A percentile compares a stretch with the other conserved stretches of the same genome.
Conservation (phyloP, 2,113 vertebrate species). For the Oreochromis spilurus region DNA sequence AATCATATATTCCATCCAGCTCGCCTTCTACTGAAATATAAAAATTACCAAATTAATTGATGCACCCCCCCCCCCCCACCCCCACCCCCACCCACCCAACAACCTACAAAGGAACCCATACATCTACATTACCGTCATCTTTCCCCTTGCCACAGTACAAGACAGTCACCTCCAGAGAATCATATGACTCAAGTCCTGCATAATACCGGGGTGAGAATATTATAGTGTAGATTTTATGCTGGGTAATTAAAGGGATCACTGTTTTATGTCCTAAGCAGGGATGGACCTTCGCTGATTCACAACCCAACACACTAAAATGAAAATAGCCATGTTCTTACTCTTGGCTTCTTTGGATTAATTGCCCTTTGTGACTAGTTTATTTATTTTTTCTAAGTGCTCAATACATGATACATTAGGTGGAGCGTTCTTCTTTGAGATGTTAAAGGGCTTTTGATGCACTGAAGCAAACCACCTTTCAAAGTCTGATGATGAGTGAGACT, state of each 20-base stretch:
- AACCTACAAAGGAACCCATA: conserved; percentile 47
- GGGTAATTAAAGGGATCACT: conserved; percentile 65
- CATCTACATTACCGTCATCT: conserved; percentile 58
- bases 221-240: conserved; percentile 67
- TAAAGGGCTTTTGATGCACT: conserved; percentile 19
- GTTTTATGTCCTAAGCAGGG: conserved; percentile 63
- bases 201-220: conserved; percentile 51
- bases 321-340: conserved; percentile 36
- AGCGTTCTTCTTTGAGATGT: conserved; percentile 4
- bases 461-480: conserved; percentile 38
- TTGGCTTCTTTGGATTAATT: conserved; percentile 49
- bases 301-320: conserved; percentile 39
- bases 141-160: conserved; percentile 29
- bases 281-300: conserved; percentile 55
- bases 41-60: conserved; percentile 64
- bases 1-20: conserved; percentile 45
- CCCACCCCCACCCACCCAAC: too few relatives aligned
- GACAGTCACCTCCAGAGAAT: conserved; percentile 60
- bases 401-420: conserved; percentile 9
- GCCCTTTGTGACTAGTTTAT: conserved; percentile 42
- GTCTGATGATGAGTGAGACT: conserved; percentile 21
- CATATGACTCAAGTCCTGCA: conserved; percentile 48
- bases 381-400: conserved; percentile 16
- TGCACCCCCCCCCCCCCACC: conserved; percentile 50
- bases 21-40: conserved; percentile 54